Evolutionary conservation across 2,888 invertebrate species (phyloP), one percentile per base, ranked within the genome.

Genomic region (Spilosoma lubricipeda): DNA sequence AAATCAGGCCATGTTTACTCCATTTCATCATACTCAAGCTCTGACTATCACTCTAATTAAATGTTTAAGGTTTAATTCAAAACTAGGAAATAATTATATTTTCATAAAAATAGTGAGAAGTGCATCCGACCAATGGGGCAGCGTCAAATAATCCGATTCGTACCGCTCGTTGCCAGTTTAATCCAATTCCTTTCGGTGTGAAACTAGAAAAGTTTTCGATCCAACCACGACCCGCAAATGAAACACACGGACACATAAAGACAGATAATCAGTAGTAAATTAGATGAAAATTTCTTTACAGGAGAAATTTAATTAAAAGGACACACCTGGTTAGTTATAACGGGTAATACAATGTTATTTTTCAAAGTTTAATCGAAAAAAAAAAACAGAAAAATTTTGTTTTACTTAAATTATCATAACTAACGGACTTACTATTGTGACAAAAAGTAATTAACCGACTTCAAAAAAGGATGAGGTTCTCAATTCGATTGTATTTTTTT

Each of bases 151-250:
- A 86, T 86, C 86, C 82, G 74, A 82, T 85, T 81, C 77, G 71
- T 65, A 79, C 75, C 75, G 78, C 82, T 80, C 82, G 85, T 82
- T 83, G 78, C 83, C 79, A 79, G 82, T 84, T 87, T 87, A 86
- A 87, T 87, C 80, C 84, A 85, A 87, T 86, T 86, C 84, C 83
- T 86, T 83, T 80, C 73, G 81, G 83, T 78, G 77, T 78, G 79
- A 82, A 84, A 84, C 83, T 85, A 81, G 83, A 84, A 85, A 88
- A 88, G 81, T 88, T 88, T 83, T 80, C 85, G 82, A 85, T 87
- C 82, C 82, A 82, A 86, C 82, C 80, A 74, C 82, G 73, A 71
- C 74, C 77, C 78, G 65, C 56, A 75, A 86, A 83, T 79, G 85
- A 76, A 76, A 77, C 79, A 77, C 71, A 45, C 72, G 68, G 70